Percentiles rank a stretch among this genome's conserved stretches.
Conservation (phyloP, 2,888 invertebrate genomes). For the Caenorhabditis becei region DNA sequence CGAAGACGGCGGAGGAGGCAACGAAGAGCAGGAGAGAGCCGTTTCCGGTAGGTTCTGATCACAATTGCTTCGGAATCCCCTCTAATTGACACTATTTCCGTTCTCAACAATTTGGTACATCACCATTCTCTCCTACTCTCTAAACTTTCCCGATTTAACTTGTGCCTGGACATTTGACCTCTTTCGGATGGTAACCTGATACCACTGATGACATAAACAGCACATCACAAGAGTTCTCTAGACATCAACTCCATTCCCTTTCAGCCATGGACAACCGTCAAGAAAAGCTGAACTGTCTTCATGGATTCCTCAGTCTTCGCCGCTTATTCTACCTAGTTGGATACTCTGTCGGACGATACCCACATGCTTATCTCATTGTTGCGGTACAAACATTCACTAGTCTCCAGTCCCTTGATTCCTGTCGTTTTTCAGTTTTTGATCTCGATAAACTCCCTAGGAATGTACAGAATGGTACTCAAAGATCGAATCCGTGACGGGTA, state of each 20-base stretch:
- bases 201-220: constrained; percentile 26
- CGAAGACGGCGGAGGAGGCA: constrained; percentile 14
- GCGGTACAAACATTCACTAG: constrained; percentile 49
- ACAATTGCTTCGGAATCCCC: constrained; percentile 17
- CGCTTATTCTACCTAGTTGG: constrained; percentile 73
- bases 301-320: constrained; percentile 71
- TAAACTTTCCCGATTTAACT: neutral
- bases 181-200: constrained; percentile 38
- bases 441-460: constrained; percentile 67
- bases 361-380: constrained; percentile 67
- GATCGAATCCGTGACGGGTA: constrained; percentile 81
- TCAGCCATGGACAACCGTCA: constrained; percentile 44
- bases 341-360: constrained; percentile 68
- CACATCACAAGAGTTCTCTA: constrained; percentile 2
- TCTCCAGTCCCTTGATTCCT: neutral
- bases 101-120: constrained; percentile 15
- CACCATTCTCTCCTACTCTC: neutral
- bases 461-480: constrained; percentile 72
- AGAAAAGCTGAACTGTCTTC: constrained; percentile 66
- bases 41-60: constrained; percentile 44
- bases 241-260: neutral
- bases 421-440: constrained; percentile 50
- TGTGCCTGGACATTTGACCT: neutral
- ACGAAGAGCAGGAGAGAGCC: constrained; percentile 34
- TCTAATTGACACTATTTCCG: constrained; percentile 15